phyloP scores from a whole-genome alignment of 2,888 invertebrate genomes.

The Boloria euphrosyne region DNA sequence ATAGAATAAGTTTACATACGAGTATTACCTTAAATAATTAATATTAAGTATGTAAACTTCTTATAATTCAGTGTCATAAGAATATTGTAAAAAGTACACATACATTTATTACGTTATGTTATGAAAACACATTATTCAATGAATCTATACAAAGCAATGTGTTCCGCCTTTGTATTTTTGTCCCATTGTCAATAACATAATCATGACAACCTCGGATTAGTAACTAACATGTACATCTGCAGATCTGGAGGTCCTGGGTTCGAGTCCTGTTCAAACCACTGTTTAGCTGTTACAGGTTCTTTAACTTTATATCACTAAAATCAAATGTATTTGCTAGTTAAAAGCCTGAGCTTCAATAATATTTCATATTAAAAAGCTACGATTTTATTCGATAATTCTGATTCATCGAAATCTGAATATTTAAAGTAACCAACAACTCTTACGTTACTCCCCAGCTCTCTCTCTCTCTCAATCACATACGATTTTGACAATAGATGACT shows the following conservation, averaged over 20 bases:
- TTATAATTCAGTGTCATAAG: conserved; percentile 10
- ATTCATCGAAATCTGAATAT: too few species aligned
- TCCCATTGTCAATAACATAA: conserved; percentile 23
- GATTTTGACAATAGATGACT: conserved; percentile 90
- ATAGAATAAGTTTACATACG: too few species aligned
- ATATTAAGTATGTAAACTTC: not conserved
- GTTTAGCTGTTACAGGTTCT: conserved; percentile 43
- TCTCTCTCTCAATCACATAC: conserved; percentile 88
- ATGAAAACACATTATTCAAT: conserved; percentile 36
- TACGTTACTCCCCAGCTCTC: too few species aligned
- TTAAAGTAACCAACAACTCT: too few species aligned
- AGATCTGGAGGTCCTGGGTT: too few species aligned
- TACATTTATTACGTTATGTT: conserved; percentile 12
- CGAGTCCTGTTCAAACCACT: too few species aligned
- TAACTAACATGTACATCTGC: too few species aligned
- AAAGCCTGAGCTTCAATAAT: conserved; percentile 11
- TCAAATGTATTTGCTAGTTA: conserved; percentile 44
- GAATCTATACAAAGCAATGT: conserved; percentile 28
- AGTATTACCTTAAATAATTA: too few species aligned
- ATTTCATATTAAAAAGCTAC: too few species aligned
- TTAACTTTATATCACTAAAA: conserved; percentile 45
- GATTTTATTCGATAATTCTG: too few species aligned
- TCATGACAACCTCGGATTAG: not conserved
- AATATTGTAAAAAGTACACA: not conserved
- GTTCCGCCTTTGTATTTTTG: conserved; percentile 10